Conservation (phyloP, 2,113 vertebrate species). For the Gallinago undulata region DNA sequence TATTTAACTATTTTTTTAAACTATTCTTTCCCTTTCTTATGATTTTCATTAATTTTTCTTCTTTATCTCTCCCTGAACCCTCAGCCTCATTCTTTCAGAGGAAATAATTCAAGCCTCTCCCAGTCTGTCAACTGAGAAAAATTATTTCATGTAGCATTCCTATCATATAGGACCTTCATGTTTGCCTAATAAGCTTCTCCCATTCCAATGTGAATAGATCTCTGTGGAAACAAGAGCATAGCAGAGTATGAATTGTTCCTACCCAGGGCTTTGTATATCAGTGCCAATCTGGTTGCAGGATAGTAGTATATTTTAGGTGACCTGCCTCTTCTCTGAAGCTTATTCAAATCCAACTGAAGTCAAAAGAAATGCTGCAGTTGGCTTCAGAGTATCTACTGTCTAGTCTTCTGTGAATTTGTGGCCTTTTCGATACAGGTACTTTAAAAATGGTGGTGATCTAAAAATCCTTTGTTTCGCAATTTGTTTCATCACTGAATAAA, state of each 20-base stretch:
- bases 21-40: background rate
- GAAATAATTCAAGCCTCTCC: background rate
- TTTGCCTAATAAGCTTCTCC: background rate
- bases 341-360: background rate
- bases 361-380: background rate
- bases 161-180: background rate
- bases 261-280: background rate
- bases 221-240: background rate
- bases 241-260: background rate
- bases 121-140: background rate
- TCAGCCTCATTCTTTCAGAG: background rate
- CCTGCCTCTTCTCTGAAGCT: background rate
- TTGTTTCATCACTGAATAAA: background rate
- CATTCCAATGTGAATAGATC: background rate
- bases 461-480: background rate
- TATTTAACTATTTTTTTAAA: too few species aligned
- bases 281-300: background rate
- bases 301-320: background rate
- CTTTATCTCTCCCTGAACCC: background rate
- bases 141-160: rapidly evolving
- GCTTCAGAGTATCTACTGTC: background rate
- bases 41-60: background rate
- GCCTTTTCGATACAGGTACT: background rate
- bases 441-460: background rate
- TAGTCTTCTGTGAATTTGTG: background rate